These are phyloP conservation scores for Channa maculata DNA, from an alignment of 2,113 vertebrate species.

Conservation along the genomic window DNA sequence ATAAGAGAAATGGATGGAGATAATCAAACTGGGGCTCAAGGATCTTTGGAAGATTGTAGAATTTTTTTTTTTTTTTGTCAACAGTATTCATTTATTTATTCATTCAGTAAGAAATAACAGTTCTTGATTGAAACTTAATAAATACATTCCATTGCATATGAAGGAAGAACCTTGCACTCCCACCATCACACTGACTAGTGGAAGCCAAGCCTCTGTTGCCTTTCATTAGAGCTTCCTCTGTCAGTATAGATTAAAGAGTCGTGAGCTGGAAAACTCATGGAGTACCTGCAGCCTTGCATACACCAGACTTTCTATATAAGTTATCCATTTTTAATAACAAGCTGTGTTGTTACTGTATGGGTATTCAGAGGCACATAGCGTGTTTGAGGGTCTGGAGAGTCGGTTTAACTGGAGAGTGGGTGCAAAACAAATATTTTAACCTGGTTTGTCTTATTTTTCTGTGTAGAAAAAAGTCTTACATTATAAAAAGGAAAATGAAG, in stretches of 20 bases:
- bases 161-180: slow-evolving; percentile 41
- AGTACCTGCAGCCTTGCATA: slow-evolving; percentile 61
- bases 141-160: slow-evolving; percentile 22
- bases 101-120: slow-evolving; percentile 29
- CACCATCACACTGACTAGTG: slow-evolving; percentile 36
- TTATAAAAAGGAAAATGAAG: neutral
- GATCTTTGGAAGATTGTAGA: slow-evolving; percentile 13
- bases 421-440: slow-evolving; percentile 7
- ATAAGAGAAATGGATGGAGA: slow-evolving; percentile 24
- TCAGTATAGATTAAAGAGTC: slow-evolving; percentile 66
- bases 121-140: slow-evolving; percentile 49
- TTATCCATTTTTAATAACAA: slow-evolving; percentile 74
- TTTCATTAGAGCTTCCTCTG: slow-evolving; percentile 54
- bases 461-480: neutral
- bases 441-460: neutral
- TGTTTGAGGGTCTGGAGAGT: slow-evolving; percentile 21
- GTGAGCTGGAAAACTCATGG: slow-evolving; percentile 57
- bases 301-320: slow-evolving; percentile 60
- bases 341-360: slow-evolving; percentile 55
- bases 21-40: slow-evolving; percentile 18
- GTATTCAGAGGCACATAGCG: slow-evolving; percentile 21
- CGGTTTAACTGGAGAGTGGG: slow-evolving; percentile 2
- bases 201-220: slow-evolving; percentile 48
- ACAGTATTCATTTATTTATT: slow-evolving; percentile 42
- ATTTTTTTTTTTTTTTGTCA: slow-evolving; percentile 26